A percentile compares a stretch with the other conserved stretches of the same genome.
phyloP scores from a whole-genome alignment of 2,888 invertebrate species.

The Leptinotarsa haldemani region DNA sequence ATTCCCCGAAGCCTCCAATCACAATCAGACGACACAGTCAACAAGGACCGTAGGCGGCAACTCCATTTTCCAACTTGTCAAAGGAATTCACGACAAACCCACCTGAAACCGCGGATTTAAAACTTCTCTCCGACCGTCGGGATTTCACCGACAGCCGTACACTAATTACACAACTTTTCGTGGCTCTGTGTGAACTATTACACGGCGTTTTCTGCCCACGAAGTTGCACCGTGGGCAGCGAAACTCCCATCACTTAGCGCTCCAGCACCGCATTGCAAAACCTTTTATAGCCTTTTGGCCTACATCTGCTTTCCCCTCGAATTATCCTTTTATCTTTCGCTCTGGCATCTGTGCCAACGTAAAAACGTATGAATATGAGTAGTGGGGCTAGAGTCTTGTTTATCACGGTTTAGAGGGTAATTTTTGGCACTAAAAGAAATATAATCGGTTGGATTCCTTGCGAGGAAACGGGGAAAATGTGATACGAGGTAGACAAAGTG shows the following conservation, averaged over 20 bases:
- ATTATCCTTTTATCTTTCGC: not conserved
- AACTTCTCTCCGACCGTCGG: not conserved
- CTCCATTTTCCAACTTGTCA: not conserved
- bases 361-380: slow-evolving; percentile 4
- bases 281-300: slow-evolving; percentile 4
- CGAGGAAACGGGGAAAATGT: no score
- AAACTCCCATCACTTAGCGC: not conserved
- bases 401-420: not conserved
- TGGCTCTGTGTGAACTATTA: not conserved
- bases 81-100: not conserved
- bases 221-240: not conserved
- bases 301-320: slow-evolving; percentile 3
- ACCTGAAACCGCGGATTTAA: not conserved
- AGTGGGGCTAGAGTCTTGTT: not conserved
- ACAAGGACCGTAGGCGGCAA: not conserved
- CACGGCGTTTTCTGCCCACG: not conserved
- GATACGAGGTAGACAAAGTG: no score
- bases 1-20: no score
- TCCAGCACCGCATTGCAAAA: not conserved
- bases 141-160: not conserved
- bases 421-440: not conserved
- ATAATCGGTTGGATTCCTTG: no score
- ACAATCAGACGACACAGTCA: not conserved
- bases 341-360: not conserved
- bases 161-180: not conserved